These are phyloP conservation scores for Enteromius fasciolatus DNA, from an alignment of 2,797 vertebrate species.

Conservation along the genomic window DNA sequence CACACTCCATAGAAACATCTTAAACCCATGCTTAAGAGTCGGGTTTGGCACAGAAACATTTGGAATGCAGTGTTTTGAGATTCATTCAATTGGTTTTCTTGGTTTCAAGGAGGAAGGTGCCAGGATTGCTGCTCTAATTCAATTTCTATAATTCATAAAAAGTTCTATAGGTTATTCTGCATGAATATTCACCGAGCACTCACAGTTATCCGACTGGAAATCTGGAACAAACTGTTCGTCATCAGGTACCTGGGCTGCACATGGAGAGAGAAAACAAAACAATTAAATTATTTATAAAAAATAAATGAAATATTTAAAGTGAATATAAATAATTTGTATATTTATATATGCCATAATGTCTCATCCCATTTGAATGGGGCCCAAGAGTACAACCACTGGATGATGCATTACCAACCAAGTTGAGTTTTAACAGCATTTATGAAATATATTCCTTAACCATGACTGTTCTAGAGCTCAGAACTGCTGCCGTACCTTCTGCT, in stretches of 20 bases:
- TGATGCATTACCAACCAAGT: constrained; percentile 10
- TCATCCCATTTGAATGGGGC: neutral
- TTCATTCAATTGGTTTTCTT: constrained; percentile 2
- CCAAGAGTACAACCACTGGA: neutral
- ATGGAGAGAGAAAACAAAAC: constrained; percentile 30
- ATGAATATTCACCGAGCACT: constrained; percentile 71
- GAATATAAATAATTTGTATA: neutral
- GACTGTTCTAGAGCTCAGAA: neutral
- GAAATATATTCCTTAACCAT: neutral
- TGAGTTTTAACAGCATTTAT: constrained; percentile 11
- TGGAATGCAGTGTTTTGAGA: constrained; percentile 12
- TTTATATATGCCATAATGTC: neutral
- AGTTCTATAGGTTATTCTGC: neutral
- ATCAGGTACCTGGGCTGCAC: constrained; percentile 88
- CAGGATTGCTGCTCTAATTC: neutral
- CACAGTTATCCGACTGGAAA: constrained; percentile 93
- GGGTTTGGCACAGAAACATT: constrained; percentile 24
- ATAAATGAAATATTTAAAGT: constrained; percentile 26
- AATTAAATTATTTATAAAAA: neutral
- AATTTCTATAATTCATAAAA: constrained; percentile 19
- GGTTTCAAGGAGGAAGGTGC: neutral
- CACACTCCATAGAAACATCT: constrained; percentile 32
- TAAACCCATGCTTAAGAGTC: neutral
- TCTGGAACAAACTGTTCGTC: constrained; percentile 97
- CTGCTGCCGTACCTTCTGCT: constrained; percentile 85